A percentile compares a stretch with the other conserved stretches of the same genome.
These are phyloP conservation scores for Drosophila aldrichi DNA, from an alignment of 2,888 invertebrate species.

Conservation along the genomic window DNA sequence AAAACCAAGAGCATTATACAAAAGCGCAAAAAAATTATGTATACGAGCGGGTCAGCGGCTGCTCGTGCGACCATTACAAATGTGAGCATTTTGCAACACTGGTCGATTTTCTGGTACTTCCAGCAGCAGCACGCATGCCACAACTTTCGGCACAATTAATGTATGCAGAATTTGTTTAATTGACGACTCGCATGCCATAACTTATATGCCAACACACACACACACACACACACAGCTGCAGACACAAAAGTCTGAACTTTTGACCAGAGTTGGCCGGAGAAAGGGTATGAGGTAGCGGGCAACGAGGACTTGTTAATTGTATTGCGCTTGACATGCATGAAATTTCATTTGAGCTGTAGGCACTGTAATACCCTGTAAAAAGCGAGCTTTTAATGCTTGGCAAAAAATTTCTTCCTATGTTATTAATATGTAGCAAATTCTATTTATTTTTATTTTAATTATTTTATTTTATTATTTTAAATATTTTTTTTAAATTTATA, in stretches of 20 bases:
- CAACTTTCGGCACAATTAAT: constrained; percentile 76
- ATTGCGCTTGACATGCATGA: constrained; percentile 30
- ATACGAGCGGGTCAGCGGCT: constrained; percentile 52
- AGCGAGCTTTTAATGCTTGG: neutral
- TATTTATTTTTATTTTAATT: too few relatives aligned
- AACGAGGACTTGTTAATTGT: constrained; percentile 57
- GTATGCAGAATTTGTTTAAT: constrained; percentile 79
- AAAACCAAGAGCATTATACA: constrained; percentile 2
- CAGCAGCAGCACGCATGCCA: constrained; percentile 39
- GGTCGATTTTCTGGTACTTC: constrained; percentile 32
- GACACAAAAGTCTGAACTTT: constrained; percentile 4
- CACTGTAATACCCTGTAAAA: neutral
- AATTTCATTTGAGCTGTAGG: constrained; percentile 4
- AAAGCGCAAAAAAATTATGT: constrained; percentile 54
- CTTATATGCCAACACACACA: constrained; percentile 35
- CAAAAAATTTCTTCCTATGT: too few relatives aligned
- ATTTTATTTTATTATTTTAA: too few relatives aligned
- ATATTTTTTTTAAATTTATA: too few relatives aligned
- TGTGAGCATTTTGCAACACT: constrained; percentile 48
- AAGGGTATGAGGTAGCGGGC: neutral
- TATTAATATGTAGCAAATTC: too few relatives aligned
- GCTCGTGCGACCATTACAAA: constrained; percentile 58
- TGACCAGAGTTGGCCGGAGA: neutral
- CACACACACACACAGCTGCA: neutral
- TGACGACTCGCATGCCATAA: constrained; percentile 75